Evolutionary conservation across 35 echinoderm and acorn worm genomes (phyloP).

Genomic region (Anneissia japonica): DNA sequence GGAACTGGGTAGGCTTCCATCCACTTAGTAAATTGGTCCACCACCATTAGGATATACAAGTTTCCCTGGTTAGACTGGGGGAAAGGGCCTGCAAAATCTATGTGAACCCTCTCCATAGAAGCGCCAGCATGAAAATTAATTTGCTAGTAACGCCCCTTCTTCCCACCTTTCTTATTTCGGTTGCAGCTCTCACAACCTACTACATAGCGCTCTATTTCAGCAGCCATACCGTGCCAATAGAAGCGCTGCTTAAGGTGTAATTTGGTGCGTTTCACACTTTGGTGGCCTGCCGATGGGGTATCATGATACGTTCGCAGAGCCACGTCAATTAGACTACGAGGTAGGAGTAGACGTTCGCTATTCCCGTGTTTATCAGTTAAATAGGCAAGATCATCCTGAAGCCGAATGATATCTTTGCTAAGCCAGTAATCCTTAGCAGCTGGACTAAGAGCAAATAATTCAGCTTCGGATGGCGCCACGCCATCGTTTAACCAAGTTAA

Average conservation of each 20-base stretch:
- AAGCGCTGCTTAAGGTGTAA: slow-evolving; percentile 8
- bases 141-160: not conserved
- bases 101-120: slow-evolving; percentile 39
- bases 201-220: not conserved
- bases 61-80: not conserved
- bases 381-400: slow-evolving; percentile 16
- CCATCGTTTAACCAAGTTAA: slow-evolving; percentile 13
- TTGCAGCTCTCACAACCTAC: not conserved
- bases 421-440: slow-evolving; percentile 27
- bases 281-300: not conserved
- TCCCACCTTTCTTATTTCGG: not conserved
- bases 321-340: not conserved
- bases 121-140: slow-evolving; percentile 33
- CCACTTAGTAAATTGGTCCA: slow-evolving; percentile 44
- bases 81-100: slow-evolving; percentile 22
- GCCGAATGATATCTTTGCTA: slow-evolving; percentile 6
- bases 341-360: not conserved
- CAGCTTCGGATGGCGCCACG: not conserved
- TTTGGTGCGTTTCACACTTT: not conserved
- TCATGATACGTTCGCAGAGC: not conserved
- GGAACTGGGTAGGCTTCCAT: slow-evolving; percentile 15
- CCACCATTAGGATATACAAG: slow-evolving; percentile 31
- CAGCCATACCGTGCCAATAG: slow-evolving; percentile 25
- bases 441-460: not conserved
- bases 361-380: slow-evolving; percentile 5